A percentile compares a stretch with the other conserved stretches of the same genome.
phyloP scores from a whole-genome alignment of 2,113 vertebrate genomes.

The Anarrhichthys ocellatus region DNA sequence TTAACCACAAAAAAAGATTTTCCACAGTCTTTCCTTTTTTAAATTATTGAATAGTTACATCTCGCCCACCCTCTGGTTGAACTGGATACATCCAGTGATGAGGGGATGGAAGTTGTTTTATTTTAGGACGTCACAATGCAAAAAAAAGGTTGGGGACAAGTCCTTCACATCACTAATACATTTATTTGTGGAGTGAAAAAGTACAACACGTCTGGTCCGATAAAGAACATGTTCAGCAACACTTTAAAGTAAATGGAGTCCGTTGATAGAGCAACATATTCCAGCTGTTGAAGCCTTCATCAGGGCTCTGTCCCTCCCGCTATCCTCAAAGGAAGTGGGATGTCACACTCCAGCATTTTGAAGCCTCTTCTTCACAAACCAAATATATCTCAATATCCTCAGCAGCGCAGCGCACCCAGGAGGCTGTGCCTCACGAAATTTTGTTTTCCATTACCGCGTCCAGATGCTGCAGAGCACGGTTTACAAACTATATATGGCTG shows the following conservation, averaged over 20 bases:
- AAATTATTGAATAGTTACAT: background rate
- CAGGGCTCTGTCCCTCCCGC: background rate
- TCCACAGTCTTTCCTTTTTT: background rate
- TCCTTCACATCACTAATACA: background rate
- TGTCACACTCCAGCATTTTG: slow-evolving; percentile 48
- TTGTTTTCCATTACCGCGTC: slow-evolving; percentile 49
- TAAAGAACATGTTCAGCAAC: slow-evolving; percentile 5
- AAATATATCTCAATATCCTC: slow-evolving; percentile 58
- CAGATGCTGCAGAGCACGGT: slow-evolving; percentile 40
- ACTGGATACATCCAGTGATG: background rate
- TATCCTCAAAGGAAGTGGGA: slow-evolving; percentile 47
- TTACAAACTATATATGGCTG: slow-evolving; percentile 17
- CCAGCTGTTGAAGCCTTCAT: background rate
- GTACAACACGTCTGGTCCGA: background rate
- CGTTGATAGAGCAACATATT: background rate
- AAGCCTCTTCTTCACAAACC: slow-evolving; percentile 61
- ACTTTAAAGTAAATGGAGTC: background rate
- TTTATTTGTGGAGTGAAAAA: background rate
- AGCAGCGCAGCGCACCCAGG: slow-evolving; percentile 34
- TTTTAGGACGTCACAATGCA: background rate
- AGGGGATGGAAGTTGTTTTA: background rate
- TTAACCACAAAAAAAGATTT: background rate
- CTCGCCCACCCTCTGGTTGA: background rate
- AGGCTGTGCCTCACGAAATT: slow-evolving; percentile 13
- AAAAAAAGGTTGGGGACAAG: background rate